A percentile compares a stretch with the other conserved stretches of the same genome.
phyloP scores from a whole-genome alignment of 2,113 vertebrate species.

The Dromaius novaehollandiae region DNA sequence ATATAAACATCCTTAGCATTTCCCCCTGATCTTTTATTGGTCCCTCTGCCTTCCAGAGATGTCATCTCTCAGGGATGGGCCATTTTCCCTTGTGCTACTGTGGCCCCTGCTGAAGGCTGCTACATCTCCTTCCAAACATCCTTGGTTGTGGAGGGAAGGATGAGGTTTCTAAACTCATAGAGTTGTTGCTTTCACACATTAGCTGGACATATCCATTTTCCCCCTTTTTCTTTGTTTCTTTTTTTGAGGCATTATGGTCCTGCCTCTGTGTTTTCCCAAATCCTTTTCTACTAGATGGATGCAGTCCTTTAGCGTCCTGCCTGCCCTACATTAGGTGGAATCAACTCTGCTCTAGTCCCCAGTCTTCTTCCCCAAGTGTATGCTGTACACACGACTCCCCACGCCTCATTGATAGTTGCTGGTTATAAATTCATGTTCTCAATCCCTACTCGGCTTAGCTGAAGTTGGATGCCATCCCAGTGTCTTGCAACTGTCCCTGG shows the following conservation, averaged over 20 bases:
- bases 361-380: slow-evolving; percentile 26
- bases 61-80: background rate
- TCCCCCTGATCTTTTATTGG: background rate
- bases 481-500: slow-evolving; percentile 65
- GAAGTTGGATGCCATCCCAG: slow-evolving; percentile 67
- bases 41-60: slow-evolving; percentile 1
- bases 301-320: background rate
- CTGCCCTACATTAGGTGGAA: slow-evolving; percentile 40
- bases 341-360: background rate
- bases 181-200: background rate
- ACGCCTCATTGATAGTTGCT: slow-evolving; percentile 57
- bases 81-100: background rate
- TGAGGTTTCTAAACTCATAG: background rate
- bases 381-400: slow-evolving; percentile 39
- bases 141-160: background rate
- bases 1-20: background rate
- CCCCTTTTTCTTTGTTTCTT: background rate
- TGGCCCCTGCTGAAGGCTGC: background rate
- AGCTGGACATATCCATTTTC: background rate
- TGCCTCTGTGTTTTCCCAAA: background rate
- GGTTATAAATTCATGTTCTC: slow-evolving; percentile 63
- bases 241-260: background rate
- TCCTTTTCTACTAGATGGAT: background rate
- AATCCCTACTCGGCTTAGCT: slow-evolving; percentile 30
- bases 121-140: background rate